Percentiles rank a stretch among this genome's conserved stretches.
These are phyloP conservation scores for Serilophus lunatus DNA, from an alignment of 2,113 vertebrate species.

Conservation along the genomic window DNA sequence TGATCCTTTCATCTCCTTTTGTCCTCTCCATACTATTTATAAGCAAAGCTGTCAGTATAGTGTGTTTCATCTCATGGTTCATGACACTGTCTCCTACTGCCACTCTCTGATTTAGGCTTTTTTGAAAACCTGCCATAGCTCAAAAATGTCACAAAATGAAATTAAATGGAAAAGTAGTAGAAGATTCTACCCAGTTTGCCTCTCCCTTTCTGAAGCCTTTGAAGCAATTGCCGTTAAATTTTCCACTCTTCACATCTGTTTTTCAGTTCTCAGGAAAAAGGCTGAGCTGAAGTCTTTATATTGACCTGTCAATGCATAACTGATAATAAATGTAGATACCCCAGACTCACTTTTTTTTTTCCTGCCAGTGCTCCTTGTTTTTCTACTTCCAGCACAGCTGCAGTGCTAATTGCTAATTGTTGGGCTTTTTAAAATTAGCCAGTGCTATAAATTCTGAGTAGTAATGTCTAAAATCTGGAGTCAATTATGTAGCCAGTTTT, in stretches of 20 bases:
- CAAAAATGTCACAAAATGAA: neutral
- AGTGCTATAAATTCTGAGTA: neutral
- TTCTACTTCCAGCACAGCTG: constrained; percentile 9
- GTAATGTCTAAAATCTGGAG: constrained; percentile 10
- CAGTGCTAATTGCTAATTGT: neutral
- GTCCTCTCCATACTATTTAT: neutral
- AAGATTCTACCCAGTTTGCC: neutral
- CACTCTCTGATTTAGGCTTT: neutral
- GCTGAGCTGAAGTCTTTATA: neutral
- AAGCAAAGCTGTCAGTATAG: neutral
- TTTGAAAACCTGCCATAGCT: neutral
- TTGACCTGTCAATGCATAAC: neutral
- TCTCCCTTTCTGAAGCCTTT: neutral
- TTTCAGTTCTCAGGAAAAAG: neutral
- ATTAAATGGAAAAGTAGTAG: neutral
- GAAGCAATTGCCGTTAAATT: neutral
- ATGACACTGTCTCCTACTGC: neutral
- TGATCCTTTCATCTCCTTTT: neutral
- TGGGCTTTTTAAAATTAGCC: neutral
- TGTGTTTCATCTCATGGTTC: neutral
- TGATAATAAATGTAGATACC: neutral
- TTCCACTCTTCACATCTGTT: neutral
- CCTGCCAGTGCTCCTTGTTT: neutral
- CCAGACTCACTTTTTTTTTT: neutral
- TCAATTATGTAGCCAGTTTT: neutral